phyloP scores from a whole-genome alignment of 1,140 invertebrate species.

The Drosophila nannoptera region DNA sequence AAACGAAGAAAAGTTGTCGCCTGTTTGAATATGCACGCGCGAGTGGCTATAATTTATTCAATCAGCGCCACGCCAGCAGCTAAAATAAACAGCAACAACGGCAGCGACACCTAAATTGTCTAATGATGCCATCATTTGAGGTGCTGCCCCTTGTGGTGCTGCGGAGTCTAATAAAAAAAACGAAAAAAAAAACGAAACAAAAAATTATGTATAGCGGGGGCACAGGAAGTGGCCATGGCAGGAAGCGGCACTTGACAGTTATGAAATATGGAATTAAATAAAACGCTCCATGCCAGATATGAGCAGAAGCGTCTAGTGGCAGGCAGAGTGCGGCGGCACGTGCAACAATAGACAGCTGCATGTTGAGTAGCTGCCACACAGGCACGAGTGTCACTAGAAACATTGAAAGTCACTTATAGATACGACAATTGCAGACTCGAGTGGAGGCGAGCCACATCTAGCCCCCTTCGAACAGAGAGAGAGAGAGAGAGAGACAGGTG shows the following conservation, averaged over 20 bases:
- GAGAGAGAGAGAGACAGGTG: no score
- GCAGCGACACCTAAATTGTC: conserved; percentile 68
- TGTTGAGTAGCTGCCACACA: conserved; percentile 10
- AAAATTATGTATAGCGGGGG: conserved; percentile 60
- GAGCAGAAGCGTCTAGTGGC: conserved; percentile 3
- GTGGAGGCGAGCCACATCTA: neutral
- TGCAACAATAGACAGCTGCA: conserved; percentile 22
- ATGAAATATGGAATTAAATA: conserved; percentile 54
- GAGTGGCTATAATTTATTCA: conserved; percentile 75
- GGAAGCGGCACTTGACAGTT: conserved; percentile 74
- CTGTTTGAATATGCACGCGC: conserved; percentile 61
- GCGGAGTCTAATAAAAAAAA: conserved; percentile 61
- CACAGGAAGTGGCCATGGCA: conserved; percentile 47
- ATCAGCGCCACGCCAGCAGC: conserved; percentile 56
- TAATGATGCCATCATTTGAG: conserved; percentile 75
- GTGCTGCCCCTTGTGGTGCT: neutral
- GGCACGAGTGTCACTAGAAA: conserved; percentile 10
- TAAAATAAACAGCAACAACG: neutral
- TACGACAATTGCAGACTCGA: conserved; percentile 8
- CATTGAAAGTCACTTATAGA: conserved; percentile 24
- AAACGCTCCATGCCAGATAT: conserved; percentile 30
- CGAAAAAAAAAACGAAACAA: neutral
- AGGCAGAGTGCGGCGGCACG: neutral
- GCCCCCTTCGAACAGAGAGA: neutral
- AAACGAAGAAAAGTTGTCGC: conserved; percentile 42